Evolutionary conservation across 2,888 invertebrate genomes (phyloP).

Genomic region (Drosophila crucigera): DNA sequence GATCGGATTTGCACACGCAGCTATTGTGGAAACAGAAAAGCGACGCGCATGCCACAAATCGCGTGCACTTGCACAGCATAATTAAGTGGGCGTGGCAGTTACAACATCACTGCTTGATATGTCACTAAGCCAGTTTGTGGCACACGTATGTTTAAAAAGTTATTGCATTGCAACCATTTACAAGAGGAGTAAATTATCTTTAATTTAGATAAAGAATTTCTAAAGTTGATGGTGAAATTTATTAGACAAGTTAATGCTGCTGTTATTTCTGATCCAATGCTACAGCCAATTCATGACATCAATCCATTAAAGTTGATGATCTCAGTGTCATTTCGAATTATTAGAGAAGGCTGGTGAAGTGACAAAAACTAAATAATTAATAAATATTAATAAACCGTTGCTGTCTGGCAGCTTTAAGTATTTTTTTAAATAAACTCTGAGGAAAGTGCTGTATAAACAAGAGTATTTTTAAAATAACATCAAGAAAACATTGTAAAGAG

Average conservation of each 20-base stretch:
- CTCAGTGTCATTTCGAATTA: neutral
- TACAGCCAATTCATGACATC: neutral
- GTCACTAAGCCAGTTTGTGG: conserved; percentile 35
- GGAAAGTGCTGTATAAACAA: neutral
- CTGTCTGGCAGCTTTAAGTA: neutral
- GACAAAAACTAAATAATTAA: neutral
- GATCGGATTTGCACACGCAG: conserved; percentile 33
- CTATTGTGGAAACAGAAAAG: conserved; percentile 14
- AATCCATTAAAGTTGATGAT: neutral
- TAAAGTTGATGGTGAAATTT: neutral
- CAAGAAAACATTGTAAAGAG: neutral
- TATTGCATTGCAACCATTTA: neutral
- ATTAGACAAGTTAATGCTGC: neutral
- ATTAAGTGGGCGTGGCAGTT: conserved; percentile 30
- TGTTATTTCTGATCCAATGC: neutral
- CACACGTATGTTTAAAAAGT: neutral
- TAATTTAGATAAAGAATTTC: neutral
- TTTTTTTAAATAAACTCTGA: neutral
- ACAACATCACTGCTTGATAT: conserved; percentile 21
- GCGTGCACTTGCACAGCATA: conserved; percentile 34
- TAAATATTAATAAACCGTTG: neutral
- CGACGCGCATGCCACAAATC: conserved; percentile 37
- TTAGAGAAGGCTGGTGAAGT: neutral
- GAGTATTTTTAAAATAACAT: neutral
- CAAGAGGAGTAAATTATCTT: neutral